These are phyloP conservation scores for Lamprotornis superbus DNA, from an alignment of 2,113 vertebrate genomes.

Conservation along the genomic window DNA sequence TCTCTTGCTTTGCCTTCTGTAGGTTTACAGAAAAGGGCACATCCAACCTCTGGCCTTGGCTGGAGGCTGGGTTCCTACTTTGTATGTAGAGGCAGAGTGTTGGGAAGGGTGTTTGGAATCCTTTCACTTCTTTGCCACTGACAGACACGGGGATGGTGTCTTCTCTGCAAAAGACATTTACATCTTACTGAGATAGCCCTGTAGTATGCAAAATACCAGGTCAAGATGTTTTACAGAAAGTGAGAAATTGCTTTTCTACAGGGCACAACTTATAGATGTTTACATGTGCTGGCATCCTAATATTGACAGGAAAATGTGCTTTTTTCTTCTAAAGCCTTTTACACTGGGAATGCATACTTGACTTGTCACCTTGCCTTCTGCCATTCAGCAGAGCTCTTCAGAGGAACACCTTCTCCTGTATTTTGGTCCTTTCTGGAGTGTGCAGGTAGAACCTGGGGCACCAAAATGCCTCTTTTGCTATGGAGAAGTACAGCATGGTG, in stretches of 20 bases:
- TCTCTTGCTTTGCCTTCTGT: not conserved
- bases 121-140: not conserved
- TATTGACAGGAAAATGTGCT: not conserved
- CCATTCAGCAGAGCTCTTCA: not conserved
- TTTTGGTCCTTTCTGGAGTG: not conserved
- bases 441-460: not conserved
- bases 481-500: not conserved
- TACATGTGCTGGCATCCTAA: not conserved
- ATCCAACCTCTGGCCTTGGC: not conserved
- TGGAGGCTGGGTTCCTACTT: not conserved
- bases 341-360: fast-evolving
- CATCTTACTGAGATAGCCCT: not conserved
- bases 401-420: not conserved
- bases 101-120: not conserved
- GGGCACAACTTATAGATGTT: not conserved
- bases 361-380: not conserved
- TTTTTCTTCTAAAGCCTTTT: not conserved
- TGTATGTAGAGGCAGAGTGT: fast-evolving
- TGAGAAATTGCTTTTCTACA: not conserved
- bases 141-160: not conserved
- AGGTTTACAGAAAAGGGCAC: not conserved
- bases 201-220: not conserved
- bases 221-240: not conserved
- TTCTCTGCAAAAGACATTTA: not conserved
- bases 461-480: not conserved